phyloP scores from a whole-genome alignment of 2,888 invertebrate species.

The Lampropteryx suffumata region DNA sequence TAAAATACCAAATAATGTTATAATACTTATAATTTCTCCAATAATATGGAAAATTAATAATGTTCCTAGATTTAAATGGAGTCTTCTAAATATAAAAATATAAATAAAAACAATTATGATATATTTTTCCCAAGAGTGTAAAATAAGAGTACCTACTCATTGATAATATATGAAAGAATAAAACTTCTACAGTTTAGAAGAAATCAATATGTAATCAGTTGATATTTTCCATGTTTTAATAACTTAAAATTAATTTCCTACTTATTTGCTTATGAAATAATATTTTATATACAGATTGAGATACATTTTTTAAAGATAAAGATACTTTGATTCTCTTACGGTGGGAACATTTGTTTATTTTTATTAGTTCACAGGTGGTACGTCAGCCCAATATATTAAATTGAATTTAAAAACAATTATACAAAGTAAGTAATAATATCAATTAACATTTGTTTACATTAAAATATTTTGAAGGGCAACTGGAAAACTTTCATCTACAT shows the following conservation, averaged over 20 bases:
- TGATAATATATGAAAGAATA: conserved; percentile 22
- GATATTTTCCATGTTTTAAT: conserved; percentile 7
- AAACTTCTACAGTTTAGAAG: conserved; percentile 1
- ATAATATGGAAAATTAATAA: conserved; percentile 60
- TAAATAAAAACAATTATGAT: conserved; percentile 48
- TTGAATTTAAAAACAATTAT: conserved; percentile 14
- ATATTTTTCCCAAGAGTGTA: conserved; percentile 37
- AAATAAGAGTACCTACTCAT: conserved; percentile 12
- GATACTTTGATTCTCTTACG: conserved; percentile 74
- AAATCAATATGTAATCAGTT: conserved; percentile 3
- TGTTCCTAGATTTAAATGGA: conserved; percentile 54
- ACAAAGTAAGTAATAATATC: too few species aligned
- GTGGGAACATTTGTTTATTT: conserved; percentile 73
- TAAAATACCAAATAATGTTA: conserved; percentile 52
- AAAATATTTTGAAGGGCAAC: not conserved
- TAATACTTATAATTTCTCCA: conserved; percentile 68
- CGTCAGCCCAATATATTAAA: conserved; percentile 46
- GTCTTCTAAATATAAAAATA: conserved; percentile 62
- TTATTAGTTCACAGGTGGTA: conserved; percentile 72
- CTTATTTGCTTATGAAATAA: conserved; percentile 52
- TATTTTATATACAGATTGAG: conserved; percentile 58
- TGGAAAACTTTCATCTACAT: not conserved
- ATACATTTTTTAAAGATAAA: conserved; percentile 57
- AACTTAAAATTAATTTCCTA: conserved; percentile 37
- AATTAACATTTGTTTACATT: not conserved